Conservation (phyloP, 2,888 invertebrate species). For the Notodonta dromedarius region DNA sequence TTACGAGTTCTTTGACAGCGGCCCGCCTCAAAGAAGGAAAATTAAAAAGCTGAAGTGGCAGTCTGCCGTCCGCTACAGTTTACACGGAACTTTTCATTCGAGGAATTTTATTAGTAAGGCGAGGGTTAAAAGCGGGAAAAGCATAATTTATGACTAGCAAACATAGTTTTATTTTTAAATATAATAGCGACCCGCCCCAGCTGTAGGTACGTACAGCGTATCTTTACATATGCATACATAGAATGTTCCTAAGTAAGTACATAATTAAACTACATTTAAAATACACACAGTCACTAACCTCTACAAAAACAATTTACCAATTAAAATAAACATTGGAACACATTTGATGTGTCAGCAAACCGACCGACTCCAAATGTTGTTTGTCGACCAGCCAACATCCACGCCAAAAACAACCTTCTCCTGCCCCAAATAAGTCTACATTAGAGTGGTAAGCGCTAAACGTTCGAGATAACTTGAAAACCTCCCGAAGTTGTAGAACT, state of each 20-base stretch:
- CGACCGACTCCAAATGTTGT: slow-evolving; percentile 50
- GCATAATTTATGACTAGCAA: neutral
- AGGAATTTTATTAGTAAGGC: slow-evolving; percentile 10
- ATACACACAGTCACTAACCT: slow-evolving; percentile 5
- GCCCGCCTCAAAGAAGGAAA: slow-evolving; percentile 28
- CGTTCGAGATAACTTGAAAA: slow-evolving; percentile 66
- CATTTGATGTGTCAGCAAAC: slow-evolving; percentile 52
- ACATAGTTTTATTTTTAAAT: no score
- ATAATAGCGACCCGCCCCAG: no score
- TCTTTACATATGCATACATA: no score
- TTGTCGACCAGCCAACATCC: slow-evolving; percentile 32
- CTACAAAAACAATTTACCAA: slow-evolving; percentile 39
- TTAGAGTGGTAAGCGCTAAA: slow-evolving; percentile 40
- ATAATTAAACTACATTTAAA: no score
- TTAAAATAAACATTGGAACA: slow-evolving; percentile 53
- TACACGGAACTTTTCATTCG: slow-evolving; percentile 19
- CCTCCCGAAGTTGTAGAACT: slow-evolving; percentile 76
- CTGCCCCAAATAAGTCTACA: slow-evolving; percentile 27
- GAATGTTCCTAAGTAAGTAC: no score
- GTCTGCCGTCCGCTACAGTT: slow-evolving; percentile 22
- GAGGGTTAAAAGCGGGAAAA: neutral
- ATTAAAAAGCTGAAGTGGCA: slow-evolving; percentile 32
- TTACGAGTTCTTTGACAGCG: slow-evolving; percentile 34
- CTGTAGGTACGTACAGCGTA: no score
- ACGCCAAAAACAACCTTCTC: slow-evolving; percentile 36